phyloP scores from a whole-genome alignment of 1,140 invertebrate genomes.

The Mercenaria mercenaria region DNA sequence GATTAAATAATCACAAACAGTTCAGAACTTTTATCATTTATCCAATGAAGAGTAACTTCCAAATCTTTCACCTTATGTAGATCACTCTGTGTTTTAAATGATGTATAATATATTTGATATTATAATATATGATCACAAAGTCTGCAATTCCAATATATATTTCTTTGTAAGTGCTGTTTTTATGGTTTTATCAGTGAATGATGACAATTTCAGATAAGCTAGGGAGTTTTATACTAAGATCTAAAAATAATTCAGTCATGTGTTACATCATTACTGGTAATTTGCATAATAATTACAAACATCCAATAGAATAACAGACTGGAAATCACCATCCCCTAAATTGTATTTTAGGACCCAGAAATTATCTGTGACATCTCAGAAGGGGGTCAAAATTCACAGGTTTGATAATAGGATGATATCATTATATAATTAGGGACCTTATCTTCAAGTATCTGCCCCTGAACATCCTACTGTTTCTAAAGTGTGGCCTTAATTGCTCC shows the following conservation, averaged over 20 bases:
- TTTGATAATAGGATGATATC: conserved; percentile 39
- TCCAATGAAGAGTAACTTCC: neutral
- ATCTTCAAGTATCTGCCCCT: conserved; percentile 38
- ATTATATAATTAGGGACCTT: conserved; percentile 53
- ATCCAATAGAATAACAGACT: neutral
- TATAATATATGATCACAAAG: neutral
- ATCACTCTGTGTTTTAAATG: neutral
- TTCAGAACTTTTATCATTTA: neutral
- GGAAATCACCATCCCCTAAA: conserved; percentile 22
- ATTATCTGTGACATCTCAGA: conserved; percentile 50
- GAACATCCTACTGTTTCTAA: conserved; percentile 58
- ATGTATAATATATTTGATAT: neutral
- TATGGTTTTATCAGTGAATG: conserved; percentile 26
- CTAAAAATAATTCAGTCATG: conserved; percentile 23
- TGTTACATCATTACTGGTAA: neutral
- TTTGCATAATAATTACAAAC: conserved; percentile 32
- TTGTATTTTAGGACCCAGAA: conserved; percentile 26
- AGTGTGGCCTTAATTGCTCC: conserved; percentile 56
- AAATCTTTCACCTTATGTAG: neutral
- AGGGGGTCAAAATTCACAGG: conserved; percentile 20
- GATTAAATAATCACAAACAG: neutral
- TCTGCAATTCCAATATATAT: neutral
- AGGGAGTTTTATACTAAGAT: conserved; percentile 29
- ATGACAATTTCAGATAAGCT: conserved; percentile 25
- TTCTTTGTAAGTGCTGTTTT: neutral